Evolutionary conservation across 2,797 vertebrate genomes (phyloP), one percentile per base, ranked within the genome.

Genomic region (Spinus pinus): DNA sequence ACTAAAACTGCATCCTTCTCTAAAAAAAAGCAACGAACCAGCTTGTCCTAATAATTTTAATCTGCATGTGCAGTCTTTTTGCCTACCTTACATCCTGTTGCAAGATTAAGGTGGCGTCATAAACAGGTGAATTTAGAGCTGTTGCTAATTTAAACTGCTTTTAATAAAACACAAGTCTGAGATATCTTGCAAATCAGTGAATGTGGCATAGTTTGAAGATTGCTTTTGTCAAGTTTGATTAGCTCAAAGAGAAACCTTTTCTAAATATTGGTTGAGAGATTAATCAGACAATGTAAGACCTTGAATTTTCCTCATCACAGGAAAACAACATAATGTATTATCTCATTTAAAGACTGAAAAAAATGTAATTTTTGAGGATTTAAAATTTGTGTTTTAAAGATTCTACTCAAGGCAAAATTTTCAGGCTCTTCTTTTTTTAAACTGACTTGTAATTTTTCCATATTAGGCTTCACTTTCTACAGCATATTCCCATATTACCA

Each of bases 211-310:
- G 90, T 94, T 96, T 95, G 94, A 97, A 96, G 95, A 96, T 95
- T 96, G 94, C 93, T 97, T 97, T 97, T 96, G 95, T 95, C 94
- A 96, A 93, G 92, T 96, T 91, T 97, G 92, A 93, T 96, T 95
- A 96, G 64, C 84, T 96, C 90, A 56, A 93, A 96, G 88, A 94
- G 83, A 94, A 92, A 95, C 75, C 92, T 94, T 97, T 97, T 94
- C 94, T 96, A 97, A 97, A 96, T 96, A 96, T 97, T 96, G 91
- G 66, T 86, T 94, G 77, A 94, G 91, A 95, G 90, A 96, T 96
- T 95, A 96, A 97, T 97, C 94, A 85, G 79, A 58, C 69, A 92
- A 12, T 90, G 64, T 86, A 95, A 97, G 91, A 96, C 96, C 86
- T 89, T 91, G 79, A 92, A 94, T 95, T 93, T 86, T 94, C 91